Base-by-base conservation (phyloP, 1,140 invertebrate species). In the Anoplolepis gracilipes region DNA sequence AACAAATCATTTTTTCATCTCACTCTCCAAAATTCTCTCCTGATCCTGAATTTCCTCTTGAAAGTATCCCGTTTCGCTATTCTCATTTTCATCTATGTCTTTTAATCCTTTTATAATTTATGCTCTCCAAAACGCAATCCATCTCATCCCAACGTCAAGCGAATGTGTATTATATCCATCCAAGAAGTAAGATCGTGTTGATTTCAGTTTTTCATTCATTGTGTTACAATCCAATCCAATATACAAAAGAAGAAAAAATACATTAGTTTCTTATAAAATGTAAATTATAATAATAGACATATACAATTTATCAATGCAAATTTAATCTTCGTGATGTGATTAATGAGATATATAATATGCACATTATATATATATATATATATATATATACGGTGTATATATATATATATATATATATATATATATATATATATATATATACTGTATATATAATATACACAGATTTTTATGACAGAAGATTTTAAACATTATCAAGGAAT, bases 221-320 rank as follows among this genome's bases (percentile, higher is more conserved):
- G 94, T 93, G 94, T 94, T 94, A 95, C 90, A 95, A 95, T 95
- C 94, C 94, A 94, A 95, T 95, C 94, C 94, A 94, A 95, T 95
- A 95, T 95, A 95, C 94, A 95, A 95, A 95, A 95, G 93, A 95
- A 94, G 94, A 95, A 95, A 95, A 95, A 95, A 95, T 94, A 94
- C 94, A 95, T 95, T 95, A 95, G 94, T 95, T 91, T 92, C 91
- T 92, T 93, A 88, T 90, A 90, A 84, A 70, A 86, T 88, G 86
- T 88, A 67, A 61, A 81, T 81, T 88, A 42, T 11, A 87, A 89
- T 76, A 62, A 86, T 84, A 88, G 36, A 91, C n/a, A n/a, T 89
- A 89, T 89, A 86, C 73, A 87, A 76, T 88, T 77, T 91, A 75
- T 79, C 61, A 88, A 70, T 89, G 90, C 90, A 91, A 92, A 90